A percentile compares a stretch with the other conserved stretches of the same genome.
Evolutionary conservation across 2,888 invertebrate genomes (phyloP).

Genomic region (Cephus pulcher): DNA sequence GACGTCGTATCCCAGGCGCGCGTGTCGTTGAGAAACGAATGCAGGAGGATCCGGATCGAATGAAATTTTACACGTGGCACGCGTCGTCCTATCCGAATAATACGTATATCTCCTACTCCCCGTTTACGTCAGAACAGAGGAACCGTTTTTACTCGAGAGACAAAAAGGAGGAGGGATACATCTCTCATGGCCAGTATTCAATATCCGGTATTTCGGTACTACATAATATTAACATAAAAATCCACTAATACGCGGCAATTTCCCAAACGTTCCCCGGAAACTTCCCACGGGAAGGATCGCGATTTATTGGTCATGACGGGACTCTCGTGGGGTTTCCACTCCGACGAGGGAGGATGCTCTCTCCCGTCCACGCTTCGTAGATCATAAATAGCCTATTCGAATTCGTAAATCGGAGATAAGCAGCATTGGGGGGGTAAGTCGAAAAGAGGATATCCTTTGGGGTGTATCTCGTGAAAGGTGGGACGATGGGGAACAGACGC

Average conservation of each 20-base stretch:
- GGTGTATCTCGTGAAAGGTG: not conserved
- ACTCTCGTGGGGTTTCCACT: slow-evolving; percentile 14
- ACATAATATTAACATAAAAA: slow-evolving; percentile 53
- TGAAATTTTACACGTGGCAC: not conserved
- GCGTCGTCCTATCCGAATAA: not conserved
- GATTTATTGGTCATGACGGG: slow-evolving; percentile 50
- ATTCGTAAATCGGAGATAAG: slow-evolving; percentile 54
- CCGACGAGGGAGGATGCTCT: not conserved
- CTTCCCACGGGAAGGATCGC: slow-evolving; percentile 46
- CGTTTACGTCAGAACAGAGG: not conserved
- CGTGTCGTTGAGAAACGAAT: not conserved
- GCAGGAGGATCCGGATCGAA: not conserved
- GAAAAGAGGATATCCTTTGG: not conserved
- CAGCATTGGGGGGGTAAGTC: slow-evolving; percentile 13
- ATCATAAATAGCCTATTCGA: slow-evolving; percentile 57
- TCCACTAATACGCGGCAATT: slow-evolving; percentile 47
- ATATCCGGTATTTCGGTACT: slow-evolving; percentile 28
- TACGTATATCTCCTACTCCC: not conserved
- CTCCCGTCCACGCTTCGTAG: slow-evolving; percentile 16
- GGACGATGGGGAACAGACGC: not conserved
- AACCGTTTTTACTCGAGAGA: not conserved
- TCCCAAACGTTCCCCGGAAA: slow-evolving; percentile 29
- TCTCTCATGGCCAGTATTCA: slow-evolving; percentile 26
- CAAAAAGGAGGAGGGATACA: slow-evolving; percentile 4
- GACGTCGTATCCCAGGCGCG: not conserved